These are phyloP conservation scores for Andricus curvator DNA, from an alignment of 2,888 invertebrate genomes.

Conservation along the genomic window DNA sequence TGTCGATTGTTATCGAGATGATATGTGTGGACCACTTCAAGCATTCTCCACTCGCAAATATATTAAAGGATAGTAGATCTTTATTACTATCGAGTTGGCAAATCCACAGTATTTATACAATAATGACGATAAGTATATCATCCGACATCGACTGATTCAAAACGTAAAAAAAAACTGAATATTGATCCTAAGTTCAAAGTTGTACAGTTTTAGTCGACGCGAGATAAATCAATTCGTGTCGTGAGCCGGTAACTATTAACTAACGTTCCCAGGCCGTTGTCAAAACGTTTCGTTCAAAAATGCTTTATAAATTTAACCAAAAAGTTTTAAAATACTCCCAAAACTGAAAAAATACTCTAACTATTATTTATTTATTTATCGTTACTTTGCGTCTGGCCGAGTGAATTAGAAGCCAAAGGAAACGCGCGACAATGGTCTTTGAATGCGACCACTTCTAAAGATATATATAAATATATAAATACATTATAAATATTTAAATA, in stretches of 20 bases:
- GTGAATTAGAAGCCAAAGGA: not conserved
- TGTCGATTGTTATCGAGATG: conserved; percentile 72
- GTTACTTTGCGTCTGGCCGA: not conserved
- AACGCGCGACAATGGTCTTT: conserved; percentile 50
- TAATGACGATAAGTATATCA: conserved; percentile 45
- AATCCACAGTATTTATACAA: conserved; percentile 36
- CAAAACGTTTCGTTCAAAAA: conserved; percentile 15
- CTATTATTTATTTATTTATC: conserved; percentile 4
- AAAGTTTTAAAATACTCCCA: not conserved
- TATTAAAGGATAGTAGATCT: conserved; percentile 36
- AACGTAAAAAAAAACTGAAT: conserved; percentile 10
- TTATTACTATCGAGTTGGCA: conserved; percentile 38
- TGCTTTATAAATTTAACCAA: not conserved
- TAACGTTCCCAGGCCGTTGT: conserved; percentile 33
- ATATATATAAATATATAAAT: conserved; percentile 45
- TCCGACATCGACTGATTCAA: conserved; percentile 52
- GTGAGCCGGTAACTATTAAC: conserved; percentile 32
- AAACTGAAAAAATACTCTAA: not conserved
- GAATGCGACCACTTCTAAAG: conserved; percentile 60
- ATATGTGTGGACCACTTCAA: conserved; percentile 64
- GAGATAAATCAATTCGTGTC: conserved; percentile 18
- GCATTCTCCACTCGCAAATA: conserved; percentile 25
- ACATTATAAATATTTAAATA: conserved; percentile 51
- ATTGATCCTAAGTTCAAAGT: conserved; percentile 38
- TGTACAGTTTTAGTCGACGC: conserved; percentile 29